Evolutionary conservation across 2,797 vertebrate genomes (phyloP), one percentile per base, ranked within the genome.

Genomic region (Remorina albescens): DNA sequence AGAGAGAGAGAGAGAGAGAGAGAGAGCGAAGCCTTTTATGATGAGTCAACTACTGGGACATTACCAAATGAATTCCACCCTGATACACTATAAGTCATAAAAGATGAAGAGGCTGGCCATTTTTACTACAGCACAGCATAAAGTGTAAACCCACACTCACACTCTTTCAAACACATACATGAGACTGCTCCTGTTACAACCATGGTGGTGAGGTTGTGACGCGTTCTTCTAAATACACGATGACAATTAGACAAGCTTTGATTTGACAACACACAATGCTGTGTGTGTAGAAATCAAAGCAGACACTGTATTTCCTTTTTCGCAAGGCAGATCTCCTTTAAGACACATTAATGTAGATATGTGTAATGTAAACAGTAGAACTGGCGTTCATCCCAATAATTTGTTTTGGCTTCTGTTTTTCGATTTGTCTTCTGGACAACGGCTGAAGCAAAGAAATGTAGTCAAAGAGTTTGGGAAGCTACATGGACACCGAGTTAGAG

Each of bases 41-140:
- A 86, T 83, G 86, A 86, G 58, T 86, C 71, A 84, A 85, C 76
- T 71, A 64, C 74, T 88, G 78, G 78, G 78, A 81, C 50, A 41
- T 81, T 82, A 84, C 76, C 82, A 88, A 86, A 83, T 87, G 69
- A 78, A 80, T 74, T 66, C 6, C 30, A 30, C 74, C 61, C 64
- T 79, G 59, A 58, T 84, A 79, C 54, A 63, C 73, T 81, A 71
- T 87, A 77, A 78, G 64, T 85, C 83, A 86, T 58, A n/a, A 71
- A 78, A 73, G 65, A 82, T 73, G 69, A 73, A 86, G 81, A 67
- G 72, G 67, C 62, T 63, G 46, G 26, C 19, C n/a, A 60, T n/a
- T 77, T 80, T 80, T 68, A 81, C 62, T 66, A 84, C 55, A 64
- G 23, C 30, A 6, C 46, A 65, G 64, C 61, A 69, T 49, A 70